Conservation (phyloP, 2,113 vertebrate species). For the Tachysurus fulvidraco region DNA sequence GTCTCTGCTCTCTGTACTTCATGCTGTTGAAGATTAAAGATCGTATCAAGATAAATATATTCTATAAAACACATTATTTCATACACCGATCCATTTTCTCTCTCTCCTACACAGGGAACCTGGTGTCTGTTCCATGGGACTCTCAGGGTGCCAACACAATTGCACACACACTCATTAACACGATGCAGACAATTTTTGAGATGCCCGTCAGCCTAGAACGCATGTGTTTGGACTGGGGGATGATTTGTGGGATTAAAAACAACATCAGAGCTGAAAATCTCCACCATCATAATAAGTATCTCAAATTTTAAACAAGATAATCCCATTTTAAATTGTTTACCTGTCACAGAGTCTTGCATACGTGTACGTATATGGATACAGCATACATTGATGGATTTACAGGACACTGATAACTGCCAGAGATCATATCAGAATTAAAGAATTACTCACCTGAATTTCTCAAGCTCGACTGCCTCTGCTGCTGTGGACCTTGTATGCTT, state of each 20-base stretch:
- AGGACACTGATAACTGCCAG: background rate
- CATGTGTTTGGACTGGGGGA: too few species aligned
- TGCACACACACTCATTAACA: too few species aligned
- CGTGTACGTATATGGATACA: background rate
- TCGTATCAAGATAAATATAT: background rate
- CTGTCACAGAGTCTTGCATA: background rate
- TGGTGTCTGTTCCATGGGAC: too few species aligned
- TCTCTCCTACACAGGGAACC: too few species aligned
- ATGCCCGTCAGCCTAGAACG: too few species aligned
- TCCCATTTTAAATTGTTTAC: too few species aligned
- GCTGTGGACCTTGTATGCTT: slow-evolving; percentile 63
- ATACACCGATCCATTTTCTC: too few species aligned
- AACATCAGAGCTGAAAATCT: too few species aligned
- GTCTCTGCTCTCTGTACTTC: slow-evolving; percentile 83
- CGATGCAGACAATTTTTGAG: too few species aligned
- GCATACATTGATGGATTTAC: background rate
- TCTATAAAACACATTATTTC: too few species aligned
- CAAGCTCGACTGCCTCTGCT: slow-evolving; percentile 79
- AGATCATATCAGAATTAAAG: background rate
- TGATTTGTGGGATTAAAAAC: too few species aligned
- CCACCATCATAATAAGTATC: background rate
- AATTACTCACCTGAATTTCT: slow-evolving; percentile 80
- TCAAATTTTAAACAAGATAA: background rate
- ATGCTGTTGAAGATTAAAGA: slow-evolving; percentile 62
- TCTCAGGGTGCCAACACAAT: too few species aligned